These are phyloP conservation scores for Drosophila acutilabella DNA, from an alignment of 2,888 invertebrate species.

Conservation along the genomic window DNA sequence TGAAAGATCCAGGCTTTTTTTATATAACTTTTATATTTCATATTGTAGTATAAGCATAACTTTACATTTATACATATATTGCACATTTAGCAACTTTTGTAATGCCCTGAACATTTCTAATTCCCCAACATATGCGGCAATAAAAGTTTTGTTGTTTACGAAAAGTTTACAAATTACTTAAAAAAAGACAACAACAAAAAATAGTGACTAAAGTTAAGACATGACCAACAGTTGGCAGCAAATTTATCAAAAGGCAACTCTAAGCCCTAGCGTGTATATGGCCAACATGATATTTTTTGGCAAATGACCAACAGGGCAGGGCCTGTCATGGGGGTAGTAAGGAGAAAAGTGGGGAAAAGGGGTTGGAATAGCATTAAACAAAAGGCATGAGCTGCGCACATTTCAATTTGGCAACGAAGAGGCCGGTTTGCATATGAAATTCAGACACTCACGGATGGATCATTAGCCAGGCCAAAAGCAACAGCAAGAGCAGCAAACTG, in stretches of 20 bases:
- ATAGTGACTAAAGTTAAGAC: conserved; percentile 26
- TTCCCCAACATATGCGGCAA: conserved; percentile 43
- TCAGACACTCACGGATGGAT: conserved; percentile 67
- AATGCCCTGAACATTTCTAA: conserved; percentile 5
- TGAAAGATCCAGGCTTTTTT: too few relatives aligned
- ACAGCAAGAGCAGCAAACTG: conserved; percentile 55
- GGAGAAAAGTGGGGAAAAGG: neutral
- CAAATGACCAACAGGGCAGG: conserved; percentile 55
- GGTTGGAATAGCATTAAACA: conserved; percentile 29
- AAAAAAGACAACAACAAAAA: conserved; percentile 2
- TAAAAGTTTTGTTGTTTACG: conserved; percentile 25
- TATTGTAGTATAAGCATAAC: too few relatives aligned
- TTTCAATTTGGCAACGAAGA: conserved; percentile 66
- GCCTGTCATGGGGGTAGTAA: neutral
- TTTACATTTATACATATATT: too few relatives aligned
- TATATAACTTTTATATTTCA: too few relatives aligned
- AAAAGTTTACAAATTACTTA: conserved; percentile 53
- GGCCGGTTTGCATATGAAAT: conserved; percentile 69
- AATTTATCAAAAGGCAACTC: conserved; percentile 41
- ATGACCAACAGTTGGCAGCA: conserved; percentile 50
- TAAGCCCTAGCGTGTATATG: conserved; percentile 36
- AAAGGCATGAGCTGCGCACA: conserved; percentile 61
- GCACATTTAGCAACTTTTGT: neutral
- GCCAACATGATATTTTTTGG: conserved; percentile 49
- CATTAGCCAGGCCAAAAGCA: conserved; percentile 72